Evolutionary conservation across 2,797 vertebrate genomes (phyloP).

Genomic region (Silurus aristotelis): DNA sequence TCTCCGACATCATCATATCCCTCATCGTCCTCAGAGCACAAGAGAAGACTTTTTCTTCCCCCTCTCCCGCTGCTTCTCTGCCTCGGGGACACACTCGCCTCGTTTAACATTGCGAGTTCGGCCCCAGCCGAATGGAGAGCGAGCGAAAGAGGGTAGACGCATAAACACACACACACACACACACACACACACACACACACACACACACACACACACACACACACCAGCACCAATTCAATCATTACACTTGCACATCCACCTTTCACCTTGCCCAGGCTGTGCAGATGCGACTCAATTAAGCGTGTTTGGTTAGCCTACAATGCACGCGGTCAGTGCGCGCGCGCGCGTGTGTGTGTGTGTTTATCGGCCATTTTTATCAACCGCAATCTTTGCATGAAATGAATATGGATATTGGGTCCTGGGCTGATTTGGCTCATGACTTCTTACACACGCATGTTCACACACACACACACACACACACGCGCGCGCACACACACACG

Average conservation of each 20-base stretch:
- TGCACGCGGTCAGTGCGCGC: conserved; percentile 58
- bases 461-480: background rate
- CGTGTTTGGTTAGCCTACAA: conserved; percentile 53
- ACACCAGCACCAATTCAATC: conserved; percentile 76
- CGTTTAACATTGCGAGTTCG: conserved; percentile 83
- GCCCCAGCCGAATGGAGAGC: conserved; percentile 73
- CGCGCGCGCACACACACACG: background rate
- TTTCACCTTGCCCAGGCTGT: conserved; percentile 74
- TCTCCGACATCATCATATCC: conserved; percentile 36
- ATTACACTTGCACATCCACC: conserved; percentile 74
- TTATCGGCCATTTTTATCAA: conserved; percentile 50
- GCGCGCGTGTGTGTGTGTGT: conserved; percentile 47
- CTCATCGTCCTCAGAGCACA: conserved; percentile 42
- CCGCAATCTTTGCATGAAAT: conserved; percentile 69
- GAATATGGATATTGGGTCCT: conserved; percentile 72
- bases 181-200: background rate
- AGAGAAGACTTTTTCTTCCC: background rate
- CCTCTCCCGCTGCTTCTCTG: conserved; percentile 55
- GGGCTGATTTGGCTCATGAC: conserved; percentile 57
- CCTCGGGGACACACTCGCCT: conserved; percentile 80
- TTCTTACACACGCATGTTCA: background rate
- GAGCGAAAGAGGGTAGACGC: background rate
- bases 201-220: conserved; percentile 13
- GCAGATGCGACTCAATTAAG: conserved; percentile 78
- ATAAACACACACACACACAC: background rate